Evolutionary conservation across 2,113 vertebrate species (phyloP), one percentile per base, ranked within the genome.

Genomic region (Phyllostomus hastatus): DNA sequence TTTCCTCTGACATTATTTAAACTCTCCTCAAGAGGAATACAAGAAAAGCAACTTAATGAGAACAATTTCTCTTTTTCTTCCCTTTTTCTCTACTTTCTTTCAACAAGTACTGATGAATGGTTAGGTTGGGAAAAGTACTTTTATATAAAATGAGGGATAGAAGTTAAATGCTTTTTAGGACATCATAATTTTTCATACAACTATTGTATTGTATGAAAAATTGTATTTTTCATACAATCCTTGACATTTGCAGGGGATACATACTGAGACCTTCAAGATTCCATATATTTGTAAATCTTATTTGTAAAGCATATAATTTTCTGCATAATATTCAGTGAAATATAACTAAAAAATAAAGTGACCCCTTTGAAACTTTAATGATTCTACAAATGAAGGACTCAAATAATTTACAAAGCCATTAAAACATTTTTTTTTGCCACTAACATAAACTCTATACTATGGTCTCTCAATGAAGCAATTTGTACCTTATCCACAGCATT

Each of bases 171-270:
- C 41, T 48, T 92, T 80, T n/a, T 15, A 76, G 38, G 28, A 92
- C 48, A 70, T 59, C 83, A 79, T 76, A 94, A 96, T 92, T 85
- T 88, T 95, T 86, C 67, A 93, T 87, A 95, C 83, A 96, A 91
- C n/a, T n/a, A n/a, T n/a, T n/a, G n/a, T n/a, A n/a, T n/a, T n/a
- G n/a, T n/a, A n/a, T n/a, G n/a, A n/a, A n/a, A n/a, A n/a, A n/a
- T n/a, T n/a, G n/a, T n/a, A 96, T 92, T 85, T 88, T 95, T 86
- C 67, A 93, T 87, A 95, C 83, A 96, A 91, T 80, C n/a, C 83
- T 87, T 91, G 73, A 80, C 70, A 92, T 87, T 92, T 4, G 0
- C 61, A 88, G 73, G 64, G 43, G 59, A 57, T 91, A 66, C 57
- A 48, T 57, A 52, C 64, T n/a, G 64, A 94, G 88, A 93, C n/a